phyloP scores from a whole-genome alignment of 2,888 invertebrate genomes.

The Geophilus truncorum region DNA sequence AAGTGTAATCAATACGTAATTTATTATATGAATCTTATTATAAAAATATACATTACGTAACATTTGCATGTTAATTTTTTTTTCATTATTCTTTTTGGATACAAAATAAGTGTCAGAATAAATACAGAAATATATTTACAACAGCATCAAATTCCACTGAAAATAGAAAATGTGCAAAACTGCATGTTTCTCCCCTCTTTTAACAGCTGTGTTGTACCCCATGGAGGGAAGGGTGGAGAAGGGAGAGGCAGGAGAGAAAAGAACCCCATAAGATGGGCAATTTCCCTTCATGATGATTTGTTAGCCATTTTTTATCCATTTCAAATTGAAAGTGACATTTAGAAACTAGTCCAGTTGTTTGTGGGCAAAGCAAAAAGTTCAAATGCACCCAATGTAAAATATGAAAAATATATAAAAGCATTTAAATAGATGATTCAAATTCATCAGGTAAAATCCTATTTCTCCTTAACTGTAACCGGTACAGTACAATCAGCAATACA shows the following conservation, averaged over 20 bases:
- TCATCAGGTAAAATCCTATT: background rate
- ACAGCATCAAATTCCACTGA: background rate
- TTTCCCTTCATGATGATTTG: constrained; percentile 6
- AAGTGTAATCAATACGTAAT: background rate
- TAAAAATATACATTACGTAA: too few relatives aligned
- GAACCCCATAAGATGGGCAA: background rate
- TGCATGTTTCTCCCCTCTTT: background rate
- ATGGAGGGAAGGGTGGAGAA: background rate
- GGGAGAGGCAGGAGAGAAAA: background rate
- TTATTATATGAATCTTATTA: too few relatives aligned
- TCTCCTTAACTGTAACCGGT: background rate
- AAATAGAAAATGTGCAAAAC: constrained; percentile 12
- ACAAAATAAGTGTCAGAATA: background rate
- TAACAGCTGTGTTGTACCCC: background rate
- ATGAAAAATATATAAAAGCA: too few relatives aligned
- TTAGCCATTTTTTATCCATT: background rate
- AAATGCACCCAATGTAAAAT: too few relatives aligned
- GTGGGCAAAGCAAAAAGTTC: too few relatives aligned
- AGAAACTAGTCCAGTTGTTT: background rate
- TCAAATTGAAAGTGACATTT: background rate
- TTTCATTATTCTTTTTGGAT: too few relatives aligned
- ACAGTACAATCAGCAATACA: background rate
- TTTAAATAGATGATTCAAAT: background rate
- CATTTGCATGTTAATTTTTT: too few relatives aligned
- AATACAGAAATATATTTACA: background rate